These are phyloP conservation scores for Sula dactylatra DNA, from an alignment of 2,113 vertebrate species.

Conservation along the genomic window DNA sequence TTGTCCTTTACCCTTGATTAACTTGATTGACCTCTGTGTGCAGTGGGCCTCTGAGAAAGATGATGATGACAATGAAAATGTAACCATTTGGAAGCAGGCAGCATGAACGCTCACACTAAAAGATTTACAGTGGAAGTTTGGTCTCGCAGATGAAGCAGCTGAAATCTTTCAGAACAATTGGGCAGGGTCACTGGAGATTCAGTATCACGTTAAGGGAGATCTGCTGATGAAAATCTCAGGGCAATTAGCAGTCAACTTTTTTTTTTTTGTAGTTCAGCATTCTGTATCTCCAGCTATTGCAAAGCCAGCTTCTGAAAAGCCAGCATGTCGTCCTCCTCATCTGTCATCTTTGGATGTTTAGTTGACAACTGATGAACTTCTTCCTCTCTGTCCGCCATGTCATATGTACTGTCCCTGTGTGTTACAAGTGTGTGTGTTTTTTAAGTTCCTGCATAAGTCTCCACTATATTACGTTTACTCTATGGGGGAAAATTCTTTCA, in stretches of 20 bases:
- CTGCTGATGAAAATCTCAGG: not conserved
- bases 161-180: not conserved
- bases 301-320: not conserved
- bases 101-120: not conserved
- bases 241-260: not conserved
- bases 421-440: not conserved
- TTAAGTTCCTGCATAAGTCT: not conserved
- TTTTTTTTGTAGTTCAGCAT: not conserved
- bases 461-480: not conserved
- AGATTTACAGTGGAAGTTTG: not conserved
- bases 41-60: not conserved
- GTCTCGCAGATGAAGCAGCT: not conserved
- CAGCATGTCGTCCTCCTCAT: not conserved
- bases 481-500: not conserved
- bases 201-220: not conserved
- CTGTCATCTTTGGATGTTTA: not conserved
- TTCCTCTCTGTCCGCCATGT: not conserved
- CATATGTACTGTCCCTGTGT: not conserved
- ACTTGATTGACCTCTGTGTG: not conserved
- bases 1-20: conserved; percentile 30
- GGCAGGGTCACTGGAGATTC: not conserved
- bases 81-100: not conserved
- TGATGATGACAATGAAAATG: not conserved
- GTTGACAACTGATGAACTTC: not conserved
- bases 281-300: not conserved